Evolutionary conservation across 2,113 vertebrate species (phyloP).

Genomic region (Crypturellus undulatus): DNA sequence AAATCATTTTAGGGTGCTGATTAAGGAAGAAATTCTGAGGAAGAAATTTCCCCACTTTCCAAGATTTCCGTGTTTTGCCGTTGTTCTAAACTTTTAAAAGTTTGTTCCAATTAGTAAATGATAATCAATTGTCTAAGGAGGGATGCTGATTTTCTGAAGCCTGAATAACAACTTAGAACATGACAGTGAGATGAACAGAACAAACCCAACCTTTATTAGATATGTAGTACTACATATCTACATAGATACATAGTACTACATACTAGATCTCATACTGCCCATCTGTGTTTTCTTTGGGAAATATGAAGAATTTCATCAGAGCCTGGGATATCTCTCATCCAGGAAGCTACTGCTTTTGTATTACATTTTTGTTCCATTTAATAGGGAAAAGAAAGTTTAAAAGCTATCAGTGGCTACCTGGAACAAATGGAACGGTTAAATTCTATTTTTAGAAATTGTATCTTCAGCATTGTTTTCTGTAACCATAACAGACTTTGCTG

Average conservation of each 20-base stretch:
- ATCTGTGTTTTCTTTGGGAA: background rate
- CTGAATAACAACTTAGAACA: background rate
- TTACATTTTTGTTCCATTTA: background rate
- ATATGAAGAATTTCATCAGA: background rate
- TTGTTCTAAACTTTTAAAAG: background rate
- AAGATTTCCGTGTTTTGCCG: background rate
- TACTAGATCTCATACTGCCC: background rate
- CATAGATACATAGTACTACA: no score
- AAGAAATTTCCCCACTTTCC: background rate
- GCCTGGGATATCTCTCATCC: background rate
- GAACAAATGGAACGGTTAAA: background rate
- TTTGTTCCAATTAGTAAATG: background rate
- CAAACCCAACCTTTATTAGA: background rate
- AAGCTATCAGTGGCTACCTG: background rate
- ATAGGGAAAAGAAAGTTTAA: background rate
- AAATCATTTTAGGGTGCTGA: background rate
- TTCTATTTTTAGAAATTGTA: background rate
- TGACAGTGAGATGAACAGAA: background rate
- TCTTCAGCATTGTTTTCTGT: slow-evolving; percentile 13
- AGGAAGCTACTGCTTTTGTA: background rate
- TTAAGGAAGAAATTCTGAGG: background rate
- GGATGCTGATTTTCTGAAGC: background rate
- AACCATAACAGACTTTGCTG: background rate
- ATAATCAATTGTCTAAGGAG: background rate
- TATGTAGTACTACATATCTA: no score